A percentile compares a stretch with the other conserved stretches of the same genome.
Conservation (phyloP, 1,140 invertebrate genomes). For the Heliothis subflexa region DNA sequence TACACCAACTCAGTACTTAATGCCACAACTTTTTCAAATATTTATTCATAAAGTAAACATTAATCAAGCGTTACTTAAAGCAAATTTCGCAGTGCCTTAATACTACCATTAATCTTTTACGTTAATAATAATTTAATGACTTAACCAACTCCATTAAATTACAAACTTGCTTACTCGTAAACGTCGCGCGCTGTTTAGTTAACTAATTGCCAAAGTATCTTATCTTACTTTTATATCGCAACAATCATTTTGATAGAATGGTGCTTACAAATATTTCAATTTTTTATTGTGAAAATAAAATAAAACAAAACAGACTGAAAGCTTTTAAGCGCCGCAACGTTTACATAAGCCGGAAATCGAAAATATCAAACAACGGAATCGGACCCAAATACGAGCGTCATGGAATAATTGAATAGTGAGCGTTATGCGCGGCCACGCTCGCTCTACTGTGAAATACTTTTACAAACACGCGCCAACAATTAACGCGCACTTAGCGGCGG, state of each 20-base stretch:
- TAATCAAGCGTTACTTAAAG: slow-evolving; percentile 43
- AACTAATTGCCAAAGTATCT: slow-evolving; percentile 46
- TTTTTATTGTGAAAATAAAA: slow-evolving; percentile 17
- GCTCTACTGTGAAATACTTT: slow-evolving; percentile 45
- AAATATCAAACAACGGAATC: slow-evolving; percentile 40
- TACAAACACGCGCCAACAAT: slow-evolving; percentile 41
- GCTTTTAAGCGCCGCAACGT: slow-evolving; percentile 30
- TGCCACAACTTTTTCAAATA: slow-evolving; percentile 39
- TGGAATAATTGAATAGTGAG: slow-evolving; percentile 40
- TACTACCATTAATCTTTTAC: slow-evolving; percentile 49
- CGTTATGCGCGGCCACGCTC: slow-evolving; percentile 41
- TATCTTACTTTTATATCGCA: slow-evolving; percentile 30
- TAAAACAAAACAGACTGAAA: slow-evolving; percentile 9
- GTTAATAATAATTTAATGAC: slow-evolving; percentile 53
- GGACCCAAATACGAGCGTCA: slow-evolving; percentile 32
- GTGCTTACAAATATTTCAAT: not conserved
- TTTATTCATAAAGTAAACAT: slow-evolving; percentile 42
- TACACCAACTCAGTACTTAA: not conserved
- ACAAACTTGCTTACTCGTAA: slow-evolving; percentile 49
- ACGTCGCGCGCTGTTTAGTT: slow-evolving; percentile 46
- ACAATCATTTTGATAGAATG: slow-evolving; percentile 42
- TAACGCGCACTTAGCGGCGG: slow-evolving; percentile 35
- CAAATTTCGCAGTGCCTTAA: slow-evolving; percentile 37
- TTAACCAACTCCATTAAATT: slow-evolving; percentile 52
- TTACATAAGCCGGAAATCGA: slow-evolving; percentile 35